These are phyloP conservation scores for Lordiphosa stackelbergi DNA, from an alignment of 1,140 invertebrate species.

Conservation along the genomic window DNA sequence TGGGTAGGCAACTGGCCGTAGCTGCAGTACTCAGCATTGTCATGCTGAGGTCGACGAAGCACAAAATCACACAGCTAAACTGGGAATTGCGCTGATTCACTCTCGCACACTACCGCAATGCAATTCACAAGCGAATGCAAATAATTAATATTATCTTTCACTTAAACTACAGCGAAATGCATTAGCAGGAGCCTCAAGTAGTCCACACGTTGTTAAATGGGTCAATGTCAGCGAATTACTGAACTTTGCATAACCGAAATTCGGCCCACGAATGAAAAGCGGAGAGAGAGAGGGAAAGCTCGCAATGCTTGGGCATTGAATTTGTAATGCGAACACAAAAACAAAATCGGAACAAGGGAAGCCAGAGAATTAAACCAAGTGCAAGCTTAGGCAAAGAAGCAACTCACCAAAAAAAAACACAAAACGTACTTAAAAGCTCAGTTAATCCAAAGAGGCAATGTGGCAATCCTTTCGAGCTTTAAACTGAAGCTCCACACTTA, in stretches of 20 bases:
- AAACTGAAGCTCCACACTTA: conserved; percentile 1
- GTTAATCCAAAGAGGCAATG: conserved; percentile 36
- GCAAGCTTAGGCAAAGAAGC: conserved; percentile 4
- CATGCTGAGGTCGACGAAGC: conserved; percentile 18
- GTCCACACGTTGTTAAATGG: conserved; percentile 29
- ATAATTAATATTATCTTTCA: conserved; percentile 22
- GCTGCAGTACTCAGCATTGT: conserved; percentile 31
- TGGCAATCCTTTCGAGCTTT: conserved; percentile 10
- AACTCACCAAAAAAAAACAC: conserved; percentile 26
- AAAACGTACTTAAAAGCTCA: conserved; percentile 11
- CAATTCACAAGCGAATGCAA: conserved; percentile 20
- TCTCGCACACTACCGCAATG: background rate
- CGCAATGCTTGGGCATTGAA: conserved; percentile 27
- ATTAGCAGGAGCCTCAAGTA: conserved; percentile 12
- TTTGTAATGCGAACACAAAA: conserved; percentile 13
- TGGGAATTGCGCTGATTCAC: background rate
- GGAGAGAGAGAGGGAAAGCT: conserved; percentile 2
- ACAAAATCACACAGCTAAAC: conserved; percentile 9
- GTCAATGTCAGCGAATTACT: conserved; percentile 60
- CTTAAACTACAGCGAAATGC: conserved; percentile 4
- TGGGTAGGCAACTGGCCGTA: conserved; percentile 33
- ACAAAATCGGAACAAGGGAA: conserved; percentile 9
- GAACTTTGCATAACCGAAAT: conserved; percentile 33
- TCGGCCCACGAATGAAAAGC: conserved; percentile 3
- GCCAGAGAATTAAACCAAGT: background rate